These are phyloP conservation scores for Acanthurus tractus DNA, from an alignment of 2,797 vertebrate species.

Conservation along the genomic window DNA sequence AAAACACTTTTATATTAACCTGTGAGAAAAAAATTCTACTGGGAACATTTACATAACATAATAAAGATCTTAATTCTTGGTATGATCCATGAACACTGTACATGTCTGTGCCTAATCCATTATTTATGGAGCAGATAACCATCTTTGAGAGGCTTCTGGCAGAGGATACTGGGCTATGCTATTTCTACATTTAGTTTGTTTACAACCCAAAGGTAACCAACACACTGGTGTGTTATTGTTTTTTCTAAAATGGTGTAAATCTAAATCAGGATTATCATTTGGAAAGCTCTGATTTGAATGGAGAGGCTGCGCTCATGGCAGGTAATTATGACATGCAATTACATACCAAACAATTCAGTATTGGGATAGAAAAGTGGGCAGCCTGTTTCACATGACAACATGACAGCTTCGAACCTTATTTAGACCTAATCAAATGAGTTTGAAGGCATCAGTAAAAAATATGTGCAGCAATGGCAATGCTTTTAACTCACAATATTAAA, in stretches of 20 bases:
- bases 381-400: background rate
- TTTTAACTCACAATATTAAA: no score
- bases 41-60: background rate
- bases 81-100: slow-evolving; percentile 3
- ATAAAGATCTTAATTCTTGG: background rate
- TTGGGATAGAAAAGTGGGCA: background rate
- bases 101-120: slow-evolving; percentile 21
- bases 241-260: background rate
- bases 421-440: background rate
- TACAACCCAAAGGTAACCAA: background rate
- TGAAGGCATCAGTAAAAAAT: background rate
- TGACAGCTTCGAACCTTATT: background rate
- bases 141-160: slow-evolving; percentile 32
- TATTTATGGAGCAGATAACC: slow-evolving; percentile 18
- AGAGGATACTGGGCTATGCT: background rate
- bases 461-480: background rate
- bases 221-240: background rate
- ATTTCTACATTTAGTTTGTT: background rate
- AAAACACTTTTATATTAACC: background rate
- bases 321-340: background rate
- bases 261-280: background rate
- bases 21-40: background rate
- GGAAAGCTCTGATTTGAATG: background rate
- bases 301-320: background rate
- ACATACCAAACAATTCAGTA: background rate